Base-by-base conservation (phyloP, 2,113 vertebrate species). In the Stigmatopora nigra region DNA sequence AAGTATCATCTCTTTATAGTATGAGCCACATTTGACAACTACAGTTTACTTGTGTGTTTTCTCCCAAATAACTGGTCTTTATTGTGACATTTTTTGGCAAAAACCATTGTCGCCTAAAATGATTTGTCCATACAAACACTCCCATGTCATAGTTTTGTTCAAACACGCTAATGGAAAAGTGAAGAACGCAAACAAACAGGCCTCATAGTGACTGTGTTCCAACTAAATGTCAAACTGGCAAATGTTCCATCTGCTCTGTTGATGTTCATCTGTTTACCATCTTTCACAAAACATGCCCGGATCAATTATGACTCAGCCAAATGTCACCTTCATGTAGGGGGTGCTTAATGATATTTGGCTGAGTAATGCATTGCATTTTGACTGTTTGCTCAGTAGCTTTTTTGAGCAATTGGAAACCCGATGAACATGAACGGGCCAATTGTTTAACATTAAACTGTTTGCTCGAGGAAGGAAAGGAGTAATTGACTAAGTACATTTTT, bases 211-310 rank as follows among this genome's bases (percentile, higher is more conserved):
- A 75, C 65, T 78, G 77, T 22, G 59, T 45, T 61, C 64, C 72
- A 74, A 65, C 64, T 76, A 87, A 87, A 88, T 85, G 84, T 83
- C 87, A 90, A 67, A 73, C 68, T 82, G 76, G 62, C 69, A 80
- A 66, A 79, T 69, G 68, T 71, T 71, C 64, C 70, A 62, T 83
- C 71, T 76, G 63, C 51, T 76, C 20, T 22, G 77, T 83, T 81
- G 68, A 84, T 81, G 83, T 82, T 70, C 63, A 76, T 73, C 75
- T 61, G 73, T 83, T 81, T 73, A 77, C 72, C 81, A 73, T 64
- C 64, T 68, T 75, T 70, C 68, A 62, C 67, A 77, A 68, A 78
- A 71, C 68, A 71, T 22, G 71, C 35, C 60, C 36, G 8, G 53
- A 87, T 77, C 76, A 81, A 80, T 87, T 76, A 65, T 31, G 57